A percentile compares a stretch with the other conserved stretches of the same genome.
Conservation (phyloP, 2,888 invertebrate species). For the Drosophila mimica region DNA sequence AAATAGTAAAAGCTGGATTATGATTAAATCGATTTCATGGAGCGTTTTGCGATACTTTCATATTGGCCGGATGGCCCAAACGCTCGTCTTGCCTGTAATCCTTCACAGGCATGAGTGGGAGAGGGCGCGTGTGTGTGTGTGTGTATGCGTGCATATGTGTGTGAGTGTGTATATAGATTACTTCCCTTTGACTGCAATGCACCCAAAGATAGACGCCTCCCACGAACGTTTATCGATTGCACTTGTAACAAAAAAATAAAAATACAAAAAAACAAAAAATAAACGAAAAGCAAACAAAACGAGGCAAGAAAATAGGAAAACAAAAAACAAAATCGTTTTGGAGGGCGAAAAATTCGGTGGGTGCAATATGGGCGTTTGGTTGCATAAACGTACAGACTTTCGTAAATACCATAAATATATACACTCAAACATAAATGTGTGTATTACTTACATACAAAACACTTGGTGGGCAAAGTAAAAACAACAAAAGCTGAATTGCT, state of each 20-base stretch:
- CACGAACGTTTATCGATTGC: conserved; percentile 71
- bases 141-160: conserved; percentile 16
- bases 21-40: conserved; percentile 81
- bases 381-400: conserved; percentile 23
- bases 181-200: conserved; percentile 58
- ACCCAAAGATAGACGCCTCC: conserved; percentile 68
- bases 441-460: conserved; percentile 51
- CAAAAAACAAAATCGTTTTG: conserved; percentile 28
- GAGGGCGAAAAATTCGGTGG: not conserved
- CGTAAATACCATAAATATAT: not conserved
- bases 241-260: conserved; percentile 41
- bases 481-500: conserved; percentile 67
- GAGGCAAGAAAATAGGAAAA: conserved; percentile 52
- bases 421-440: conserved; percentile 54
- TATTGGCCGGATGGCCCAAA: conserved; percentile 33
- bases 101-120: conserved; percentile 18
- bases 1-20: conserved; percentile 81
- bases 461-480: conserved; percentile 56
- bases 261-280: conserved; percentile 14
- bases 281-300: conserved; percentile 20
- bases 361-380: not conserved
- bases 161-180: conserved; percentile 22
- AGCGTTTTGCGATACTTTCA: conserved; percentile 52
- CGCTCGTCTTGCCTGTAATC: conserved; percentile 52
- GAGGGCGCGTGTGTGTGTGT: conserved; percentile 5